Conservation (phyloP, 2,888 invertebrate genomes). For the Drosophila borealis region DNA sequence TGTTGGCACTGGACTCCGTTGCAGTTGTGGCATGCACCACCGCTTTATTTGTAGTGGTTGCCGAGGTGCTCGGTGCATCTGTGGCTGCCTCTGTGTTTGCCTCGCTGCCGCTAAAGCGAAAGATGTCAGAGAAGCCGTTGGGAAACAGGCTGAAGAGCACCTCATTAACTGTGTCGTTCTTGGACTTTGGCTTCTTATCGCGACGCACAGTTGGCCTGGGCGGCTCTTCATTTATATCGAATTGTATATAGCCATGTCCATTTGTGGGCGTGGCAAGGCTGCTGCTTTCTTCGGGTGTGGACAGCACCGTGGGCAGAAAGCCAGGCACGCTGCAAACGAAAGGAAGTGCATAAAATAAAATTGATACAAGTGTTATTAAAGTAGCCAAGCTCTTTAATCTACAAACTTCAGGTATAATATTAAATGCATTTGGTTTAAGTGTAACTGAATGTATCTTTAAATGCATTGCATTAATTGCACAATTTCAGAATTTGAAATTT, state of each 20-base stretch:
- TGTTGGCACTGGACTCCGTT: conserved; percentile 14
- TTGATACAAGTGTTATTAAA: no score
- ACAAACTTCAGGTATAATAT: no score
- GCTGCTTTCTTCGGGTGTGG: background rate
- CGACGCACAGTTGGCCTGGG: conserved; percentile 39
- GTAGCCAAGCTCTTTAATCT: no score
- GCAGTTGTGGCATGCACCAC: conserved; percentile 37
- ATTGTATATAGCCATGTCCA: conserved; percentile 79
- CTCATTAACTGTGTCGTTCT: conserved; percentile 75
- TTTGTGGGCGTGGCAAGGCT: conserved; percentile 48
- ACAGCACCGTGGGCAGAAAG: conserved; percentile 50
- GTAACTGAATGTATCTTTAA: no score
- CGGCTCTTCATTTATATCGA: conserved; percentile 70
- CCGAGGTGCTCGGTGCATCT: conserved; percentile 25
- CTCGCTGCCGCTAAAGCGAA: conserved; percentile 78
- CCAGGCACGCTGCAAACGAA: conserved; percentile 41
- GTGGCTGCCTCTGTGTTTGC: conserved; percentile 32
- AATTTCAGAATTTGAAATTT: no score
- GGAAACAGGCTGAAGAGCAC: conserved; percentile 81
- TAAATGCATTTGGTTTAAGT: no score
- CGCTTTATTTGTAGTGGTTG: conserved; percentile 44
- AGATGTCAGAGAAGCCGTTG: conserved; percentile 82
- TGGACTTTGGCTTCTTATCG: conserved; percentile 16
- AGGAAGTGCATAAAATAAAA: background rate
- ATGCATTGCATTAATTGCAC: no score